Conservation (phyloP, 1,140 invertebrate genomes). For the Philotrypesis tridentata region DNA sequence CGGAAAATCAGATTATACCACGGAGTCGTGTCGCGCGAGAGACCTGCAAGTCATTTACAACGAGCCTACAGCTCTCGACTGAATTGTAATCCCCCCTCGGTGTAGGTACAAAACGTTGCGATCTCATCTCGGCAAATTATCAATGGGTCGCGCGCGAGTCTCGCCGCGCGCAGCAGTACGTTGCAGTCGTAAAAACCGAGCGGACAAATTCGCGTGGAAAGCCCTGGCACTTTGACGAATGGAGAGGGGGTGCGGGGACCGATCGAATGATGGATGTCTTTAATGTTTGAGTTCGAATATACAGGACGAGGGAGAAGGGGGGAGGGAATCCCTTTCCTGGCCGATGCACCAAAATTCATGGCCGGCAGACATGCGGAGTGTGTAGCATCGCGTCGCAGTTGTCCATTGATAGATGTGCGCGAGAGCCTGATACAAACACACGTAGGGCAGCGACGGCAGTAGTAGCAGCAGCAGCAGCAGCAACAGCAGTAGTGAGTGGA, state of each 20-base stretch:
- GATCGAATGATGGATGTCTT: conserved; percentile 39
- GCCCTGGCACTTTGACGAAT: background rate
- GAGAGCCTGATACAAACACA: conserved; percentile 5
- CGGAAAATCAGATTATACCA: background rate
- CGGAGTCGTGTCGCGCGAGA: background rate
- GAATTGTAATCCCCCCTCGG: no score
- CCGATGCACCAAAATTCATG: background rate
- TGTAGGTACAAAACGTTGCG: no score
- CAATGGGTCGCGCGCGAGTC: background rate
- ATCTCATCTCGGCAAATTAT: background rate
- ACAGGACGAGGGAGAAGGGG: background rate
- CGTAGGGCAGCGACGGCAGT: no score
- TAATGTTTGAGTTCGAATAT: conserved; percentile 9
- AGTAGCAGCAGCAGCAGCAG: no score
- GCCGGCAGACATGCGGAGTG: background rate
- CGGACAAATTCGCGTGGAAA: background rate
- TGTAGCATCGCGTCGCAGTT: background rate
- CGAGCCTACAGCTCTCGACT: no score
- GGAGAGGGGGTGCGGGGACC: background rate
- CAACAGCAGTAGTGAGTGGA: background rate
- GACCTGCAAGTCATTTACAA: background rate
- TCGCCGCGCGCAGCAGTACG: no score
- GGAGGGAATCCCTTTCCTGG: background rate
- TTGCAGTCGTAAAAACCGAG: background rate
- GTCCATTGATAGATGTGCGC: conserved; percentile 27